Evolutionary conservation across 1,140 invertebrate species (phyloP), one percentile per base, ranked within the genome.

Genomic region (Sweltsa coloradensis): DNA sequence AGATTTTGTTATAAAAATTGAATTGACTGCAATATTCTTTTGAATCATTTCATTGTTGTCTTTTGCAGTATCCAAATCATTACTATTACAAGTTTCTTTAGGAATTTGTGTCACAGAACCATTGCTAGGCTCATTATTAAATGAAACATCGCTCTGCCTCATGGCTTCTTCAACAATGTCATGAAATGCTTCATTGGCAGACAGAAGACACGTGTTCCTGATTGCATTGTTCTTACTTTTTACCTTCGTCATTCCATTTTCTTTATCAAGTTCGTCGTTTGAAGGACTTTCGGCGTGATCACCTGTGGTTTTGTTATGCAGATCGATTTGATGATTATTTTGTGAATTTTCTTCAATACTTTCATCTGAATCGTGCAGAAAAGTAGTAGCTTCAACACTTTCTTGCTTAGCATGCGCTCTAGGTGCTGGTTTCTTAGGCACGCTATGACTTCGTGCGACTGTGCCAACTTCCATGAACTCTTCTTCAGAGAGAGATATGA

Each of bases 381-480:
- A 34, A 22, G 26, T n/a, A 34, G 25, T 6, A 3, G 41, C 21
- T 18, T 43, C 13, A 11, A 19, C 2, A 19, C 29, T 34, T 45
- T 7, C 26, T 27, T 26, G 3, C 19, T 9, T 44, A 11, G 13
- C 22, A 21, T n/a, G 29, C 18, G 6, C 22, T 22, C 14, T 18
- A 22, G 29, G 23, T 14, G 14, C 34, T 14, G 7, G 27, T 26
- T 18, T 19, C 9, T 34, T 26, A 9, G 34, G 42, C 18, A 4
- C 36, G 7, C 13, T 21, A 34, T n/a, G 23, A 4, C 36, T 43
- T 6, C 53, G 42, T 7, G 51, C 45, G 39, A 60, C 61, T 9
- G 70, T 75, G 34, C 67, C 63, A 2, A 75, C 70, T 56, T 72
- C 71, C 42, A 66, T 61, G 58, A 74, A 74, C 47, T 77, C 73